A percentile compares a stretch with the other conserved stretches of the same genome.
phyloP scores from a whole-genome alignment of 2,888 invertebrate genomes.

The Torymus texanus region DNA sequence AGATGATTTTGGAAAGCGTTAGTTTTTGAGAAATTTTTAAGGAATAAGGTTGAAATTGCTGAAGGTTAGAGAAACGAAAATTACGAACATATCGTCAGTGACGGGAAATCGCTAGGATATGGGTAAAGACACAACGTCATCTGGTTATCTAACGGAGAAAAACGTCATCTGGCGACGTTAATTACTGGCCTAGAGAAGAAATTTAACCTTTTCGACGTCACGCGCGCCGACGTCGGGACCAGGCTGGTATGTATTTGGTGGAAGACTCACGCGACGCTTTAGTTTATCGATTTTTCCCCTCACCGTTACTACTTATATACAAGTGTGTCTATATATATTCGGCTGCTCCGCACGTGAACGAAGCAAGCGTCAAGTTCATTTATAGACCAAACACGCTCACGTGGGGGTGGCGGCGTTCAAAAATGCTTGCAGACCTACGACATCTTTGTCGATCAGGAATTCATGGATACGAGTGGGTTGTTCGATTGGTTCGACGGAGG shows the following conservation, averaged over 20 bases:
- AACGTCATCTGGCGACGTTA: constrained; percentile 53
- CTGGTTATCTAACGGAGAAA: background rate
- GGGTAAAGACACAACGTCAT: background rate
- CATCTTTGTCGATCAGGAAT: constrained; percentile 69
- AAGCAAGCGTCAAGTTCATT: constrained; percentile 37
- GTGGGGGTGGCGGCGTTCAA: constrained; percentile 63
- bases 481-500: background rate
- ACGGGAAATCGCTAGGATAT: no score
- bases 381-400: constrained; percentile 55
- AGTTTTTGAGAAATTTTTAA: no score
- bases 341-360: background rate
- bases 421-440: constrained; percentile 68
- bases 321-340: no score
- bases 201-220: constrained; percentile 73
- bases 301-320: no score
- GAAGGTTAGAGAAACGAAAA: no score
- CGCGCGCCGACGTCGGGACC: constrained; percentile 68
- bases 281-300: constrained; percentile 36
- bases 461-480: constrained; percentile 55
- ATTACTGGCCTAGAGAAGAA: constrained; percentile 57
- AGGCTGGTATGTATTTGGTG: constrained; percentile 63
- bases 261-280: constrained; percentile 33
- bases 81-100: no score
- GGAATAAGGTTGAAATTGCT: no score
- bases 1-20: no score